phyloP scores from a whole-genome alignment of 2,888 invertebrate genomes.

The Heliconius sara region DNA sequence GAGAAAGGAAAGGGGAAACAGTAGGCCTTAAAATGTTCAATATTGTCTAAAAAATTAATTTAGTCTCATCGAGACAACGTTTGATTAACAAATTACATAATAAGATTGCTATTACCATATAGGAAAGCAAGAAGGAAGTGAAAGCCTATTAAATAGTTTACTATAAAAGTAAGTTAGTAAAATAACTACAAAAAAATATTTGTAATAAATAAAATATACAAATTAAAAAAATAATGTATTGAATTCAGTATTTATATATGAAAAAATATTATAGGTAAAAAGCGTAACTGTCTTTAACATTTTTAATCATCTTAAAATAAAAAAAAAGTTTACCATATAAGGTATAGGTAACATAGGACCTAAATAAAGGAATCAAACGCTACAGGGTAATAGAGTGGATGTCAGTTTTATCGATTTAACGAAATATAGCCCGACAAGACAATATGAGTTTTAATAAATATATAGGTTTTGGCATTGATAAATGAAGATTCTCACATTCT shows the following conservation, averaged over 20 bases:
- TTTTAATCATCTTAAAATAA: no score
- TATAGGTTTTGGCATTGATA: no score
- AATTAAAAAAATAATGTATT: not conserved
- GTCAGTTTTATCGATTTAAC: no score
- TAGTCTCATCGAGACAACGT: not conserved
- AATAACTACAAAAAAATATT: not conserved
- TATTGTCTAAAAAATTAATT: not conserved
- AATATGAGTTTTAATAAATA: no score
- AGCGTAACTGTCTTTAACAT: no score
- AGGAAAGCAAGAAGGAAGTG: conserved; percentile 2
- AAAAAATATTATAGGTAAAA: not conserved
- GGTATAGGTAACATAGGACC: no score
- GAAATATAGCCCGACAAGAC: no score
- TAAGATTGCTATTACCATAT: conserved; percentile 1
- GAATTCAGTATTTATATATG: not conserved
- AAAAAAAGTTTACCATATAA: no score
- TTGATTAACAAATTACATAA: not conserved
- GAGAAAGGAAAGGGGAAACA: not conserved
- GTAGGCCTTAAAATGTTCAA: not conserved
- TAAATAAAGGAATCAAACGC: not conserved
- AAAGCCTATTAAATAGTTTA: not conserved
- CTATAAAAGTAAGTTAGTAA: not conserved
- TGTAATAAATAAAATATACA: not conserved
- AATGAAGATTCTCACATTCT: not conserved
- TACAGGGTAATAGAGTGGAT: no score